Evolutionary conservation across 2,888 invertebrate genomes (phyloP), one percentile per base, ranked within the genome.

Genomic region (Cosmorhoe ocellata): DNA sequence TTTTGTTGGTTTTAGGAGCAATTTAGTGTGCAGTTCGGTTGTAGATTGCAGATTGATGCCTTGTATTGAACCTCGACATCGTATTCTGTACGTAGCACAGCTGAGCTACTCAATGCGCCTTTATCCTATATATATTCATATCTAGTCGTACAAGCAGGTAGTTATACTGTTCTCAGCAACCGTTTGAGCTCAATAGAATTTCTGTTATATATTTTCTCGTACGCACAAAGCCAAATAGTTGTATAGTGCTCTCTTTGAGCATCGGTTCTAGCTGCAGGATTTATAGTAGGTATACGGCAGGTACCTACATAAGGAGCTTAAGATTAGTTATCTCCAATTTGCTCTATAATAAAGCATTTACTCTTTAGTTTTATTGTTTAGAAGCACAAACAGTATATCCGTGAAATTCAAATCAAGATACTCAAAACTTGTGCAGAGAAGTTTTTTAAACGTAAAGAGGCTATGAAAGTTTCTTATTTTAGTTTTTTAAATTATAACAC

Each of bases 11-110:
- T 53, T 56, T 51, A 33, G 55, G 27, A 47, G 47, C 49, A 54
- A 52, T 64, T 61, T 64, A 61, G 50, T 45, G 54, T 61, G 57
- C 62, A 63, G 66, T 61, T 66, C 59, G 51, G 59, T 54, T 49
- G 58, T 59, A 62, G 61, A 64, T 61, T 52, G 63, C 51, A 68
- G 67, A 73, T 73, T 66, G 69, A 72, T 69, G 67, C 56, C 47
- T 57, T 57, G 61, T 61, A 51, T 45, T 40, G 39, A 31, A 31
- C 44, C 39, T 55, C 54, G 61, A 60, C 56, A 54, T 61, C 59
- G 64, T 63, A 37, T 42, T 27, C 51, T 53, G 47, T 55, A 52
- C 63, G 59, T 51, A 57, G 57, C 59, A 51, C 43, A 62, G 41
- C 24, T 46, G 36, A 62, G 41, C 24, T 46, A 38, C 39, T 53